Evolutionary conservation across 2,888 invertebrate genomes (phyloP), one percentile per base, ranked within the genome.

Genomic region (Sarcophaga caerulescens): DNA sequence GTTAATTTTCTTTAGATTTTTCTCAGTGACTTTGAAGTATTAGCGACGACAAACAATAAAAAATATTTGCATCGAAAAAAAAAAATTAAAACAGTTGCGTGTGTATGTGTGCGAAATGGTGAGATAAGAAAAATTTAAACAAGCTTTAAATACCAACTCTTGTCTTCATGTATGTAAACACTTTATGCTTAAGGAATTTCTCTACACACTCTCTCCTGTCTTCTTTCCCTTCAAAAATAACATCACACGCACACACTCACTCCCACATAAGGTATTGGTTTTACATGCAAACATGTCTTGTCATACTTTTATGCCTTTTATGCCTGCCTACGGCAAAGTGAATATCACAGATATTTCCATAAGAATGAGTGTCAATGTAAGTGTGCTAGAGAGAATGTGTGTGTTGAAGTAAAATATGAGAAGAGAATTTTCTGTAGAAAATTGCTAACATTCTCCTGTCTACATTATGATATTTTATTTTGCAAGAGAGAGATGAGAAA

Each of bases 141-240:
- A 78, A 78, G 65, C 74, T 65, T 81, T 52, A 60, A 74, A 81
- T 78, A 77, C 81, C 70, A 85, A 77, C 47, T 74, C 69, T 85
- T 8, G 35, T 35, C 17, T 44, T 85, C 52, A 65, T 66, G 21
- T 76, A 65, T 66, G 21, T 76, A 21, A 68, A 63, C 57, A 74
- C 68, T 74, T 69, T 81, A 10, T 35, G 35, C 35, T 81, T 69
- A 23, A 57, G 63, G 44, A 47, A 70, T 19, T 76, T 70, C 62
- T 68, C 62, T 60, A 52, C 21, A 60, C 62, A 52, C 17, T 47
- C 62, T 35, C 8, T 35, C 1, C 35, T n/a, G n/a, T n/a, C n/a
- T 35, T n/a, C 14, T 47, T 68, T 74, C 2, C 45, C 60, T 35
- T 3, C n/a, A 23, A 63, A 78, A 35, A 35, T 35, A 35, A 35